Percentiles rank a stretch among this genome's conserved stretches.
These are phyloP conservation scores for Hyles euphorbiae DNA, from an alignment of 1,140 invertebrate species.

Conservation along the genomic window DNA sequence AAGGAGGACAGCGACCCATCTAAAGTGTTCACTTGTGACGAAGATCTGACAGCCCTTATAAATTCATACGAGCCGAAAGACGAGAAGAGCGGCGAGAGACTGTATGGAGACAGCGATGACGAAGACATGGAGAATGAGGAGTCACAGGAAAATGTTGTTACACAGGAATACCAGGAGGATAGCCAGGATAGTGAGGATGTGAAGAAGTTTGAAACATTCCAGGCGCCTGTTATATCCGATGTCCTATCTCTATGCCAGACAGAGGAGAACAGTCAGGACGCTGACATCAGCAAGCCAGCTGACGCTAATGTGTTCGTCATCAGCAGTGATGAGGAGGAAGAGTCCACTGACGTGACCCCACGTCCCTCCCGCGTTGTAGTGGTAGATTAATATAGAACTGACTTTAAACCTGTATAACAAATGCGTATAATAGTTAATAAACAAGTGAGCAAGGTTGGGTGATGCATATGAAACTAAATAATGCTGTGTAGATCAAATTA, in stretches of 20 bases:
- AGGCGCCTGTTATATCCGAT: slow-evolving; percentile 62
- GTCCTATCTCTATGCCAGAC: slow-evolving; percentile 55
- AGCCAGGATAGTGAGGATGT: slow-evolving; percentile 30
- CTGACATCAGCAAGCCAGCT: slow-evolving; percentile 2
- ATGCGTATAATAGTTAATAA: too few species aligned
- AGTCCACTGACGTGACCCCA: too few species aligned
- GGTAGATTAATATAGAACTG: too few species aligned
- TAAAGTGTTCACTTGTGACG: slow-evolving; percentile 59
- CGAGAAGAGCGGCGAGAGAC: slow-evolving; percentile 60
- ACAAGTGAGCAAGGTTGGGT: too few species aligned
- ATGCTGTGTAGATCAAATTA: too few species aligned
- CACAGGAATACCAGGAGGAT: slow-evolving; percentile 16
- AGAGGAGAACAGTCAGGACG: slow-evolving; percentile 12
- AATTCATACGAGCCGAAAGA: slow-evolving; percentile 59
- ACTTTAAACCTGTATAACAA: too few species aligned
- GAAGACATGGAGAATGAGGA: slow-evolving; percentile 15
- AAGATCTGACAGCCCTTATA: slow-evolving; percentile 45
- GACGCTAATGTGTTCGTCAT: background rate
- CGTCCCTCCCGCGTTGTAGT: too few species aligned
- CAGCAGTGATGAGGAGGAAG: slow-evolving; percentile 11
- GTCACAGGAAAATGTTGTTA: background rate
- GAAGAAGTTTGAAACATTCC: slow-evolving; percentile 31
- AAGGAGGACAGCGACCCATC: slow-evolving; percentile 54
- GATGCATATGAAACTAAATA: too few species aligned
- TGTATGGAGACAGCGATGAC: slow-evolving; percentile 48